Percentiles rank a stretch among this genome's conserved stretches.
Conservation (phyloP, 2,113 vertebrate genomes). For the Pelodiscus sinensis region DNA sequence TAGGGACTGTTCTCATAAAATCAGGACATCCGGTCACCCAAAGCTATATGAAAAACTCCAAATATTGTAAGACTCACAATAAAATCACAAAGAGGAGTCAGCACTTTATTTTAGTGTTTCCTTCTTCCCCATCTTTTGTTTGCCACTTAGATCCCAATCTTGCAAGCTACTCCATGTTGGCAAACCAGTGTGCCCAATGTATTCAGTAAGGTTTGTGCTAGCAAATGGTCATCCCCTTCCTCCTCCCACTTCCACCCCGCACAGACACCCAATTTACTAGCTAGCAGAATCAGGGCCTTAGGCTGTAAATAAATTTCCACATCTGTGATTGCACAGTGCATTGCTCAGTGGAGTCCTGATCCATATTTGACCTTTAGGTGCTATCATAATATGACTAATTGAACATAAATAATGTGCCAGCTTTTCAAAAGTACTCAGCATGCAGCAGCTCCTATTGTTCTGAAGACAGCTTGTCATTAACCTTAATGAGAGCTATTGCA, state of each 20-base stretch:
- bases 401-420: background rate
- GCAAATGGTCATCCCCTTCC: background rate
- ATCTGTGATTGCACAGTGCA: background rate
- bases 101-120: background rate
- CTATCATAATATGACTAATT: background rate
- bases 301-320: background rate
- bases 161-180: background rate
- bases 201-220: background rate
- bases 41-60: background rate
- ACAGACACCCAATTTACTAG: too few species aligned
- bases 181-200: background rate
- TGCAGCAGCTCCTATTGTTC: background rate
- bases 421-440: background rate
- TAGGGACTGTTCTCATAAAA: too few species aligned
- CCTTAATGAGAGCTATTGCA: background rate
- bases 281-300: background rate
- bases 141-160: background rate
- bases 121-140: background rate
- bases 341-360: background rate
- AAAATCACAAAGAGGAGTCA: background rate
- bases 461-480: background rate
- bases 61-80: background rate
- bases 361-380: background rate
- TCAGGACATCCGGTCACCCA: too few species aligned
- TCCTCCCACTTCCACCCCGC: background rate